A percentile compares a stretch with the other conserved stretches of the same genome.
phyloP scores from a whole-genome alignment of 2,888 invertebrate genomes.

The Blastobasis adustella region DNA sequence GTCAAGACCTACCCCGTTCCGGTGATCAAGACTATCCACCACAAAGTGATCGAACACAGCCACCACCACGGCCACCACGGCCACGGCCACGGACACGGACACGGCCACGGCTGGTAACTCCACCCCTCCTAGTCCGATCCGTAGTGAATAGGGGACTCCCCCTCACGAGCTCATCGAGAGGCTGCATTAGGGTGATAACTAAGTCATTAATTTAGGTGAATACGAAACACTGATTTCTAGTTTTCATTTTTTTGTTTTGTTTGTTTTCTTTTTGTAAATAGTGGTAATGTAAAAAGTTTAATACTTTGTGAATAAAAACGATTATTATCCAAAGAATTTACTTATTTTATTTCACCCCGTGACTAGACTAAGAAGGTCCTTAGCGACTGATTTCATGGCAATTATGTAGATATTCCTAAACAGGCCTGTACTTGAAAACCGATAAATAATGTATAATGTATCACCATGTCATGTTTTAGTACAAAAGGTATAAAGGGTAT shows the following conservation, averaged over 20 bases:
- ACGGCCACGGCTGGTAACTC: constrained; percentile 19
- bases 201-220: constrained; percentile 69
- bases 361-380: too few relatives aligned
- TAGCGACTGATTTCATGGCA: too few relatives aligned
- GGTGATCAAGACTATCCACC: constrained; percentile 61
- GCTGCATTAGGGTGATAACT: constrained; percentile 73
- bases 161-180: constrained; percentile 64
- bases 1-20: constrained; percentile 62
- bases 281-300: constrained; percentile 42
- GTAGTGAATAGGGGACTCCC: constrained; percentile 56
- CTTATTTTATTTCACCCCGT: constrained; percentile 21
- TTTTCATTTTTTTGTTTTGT: constrained; percentile 25
- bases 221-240: constrained; percentile 5
- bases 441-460: too few relatives aligned
- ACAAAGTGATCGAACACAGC: constrained; percentile 43
- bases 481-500: too few relatives aligned
- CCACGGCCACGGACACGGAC: constrained; percentile 18
- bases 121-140: constrained; percentile 45
- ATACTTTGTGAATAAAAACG: constrained; percentile 48
- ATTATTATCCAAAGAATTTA: constrained; percentile 54
- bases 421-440: too few relatives aligned
- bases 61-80: constrained; percentile 27
- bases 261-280: constrained; percentile 59
- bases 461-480: too few relatives aligned
- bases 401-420: too few relatives aligned